phyloP scores from a whole-genome alignment of 2,888 invertebrate genomes.

The Acanthococcus lagerstroemiae region DNA sequence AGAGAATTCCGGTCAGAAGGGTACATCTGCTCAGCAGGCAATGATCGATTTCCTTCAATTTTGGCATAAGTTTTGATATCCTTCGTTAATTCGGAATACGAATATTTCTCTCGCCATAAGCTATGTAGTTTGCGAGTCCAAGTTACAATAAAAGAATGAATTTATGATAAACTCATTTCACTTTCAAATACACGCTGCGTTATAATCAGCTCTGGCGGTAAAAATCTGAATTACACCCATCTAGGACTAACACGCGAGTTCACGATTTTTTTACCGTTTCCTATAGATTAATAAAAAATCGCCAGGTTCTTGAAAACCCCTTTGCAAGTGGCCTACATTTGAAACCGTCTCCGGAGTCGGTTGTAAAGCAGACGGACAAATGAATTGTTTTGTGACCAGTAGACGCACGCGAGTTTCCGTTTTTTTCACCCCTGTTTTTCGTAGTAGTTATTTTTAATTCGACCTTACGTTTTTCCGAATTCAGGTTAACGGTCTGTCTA shows the following conservation, averaged over 20 bases:
- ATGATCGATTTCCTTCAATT: no score
- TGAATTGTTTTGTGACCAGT: constrained; percentile 15
- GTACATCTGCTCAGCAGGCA: no score
- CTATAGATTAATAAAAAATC: constrained; percentile 11
- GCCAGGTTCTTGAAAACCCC: background rate
- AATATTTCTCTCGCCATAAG: no score
- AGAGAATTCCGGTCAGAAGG: no score
- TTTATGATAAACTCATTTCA: no score
- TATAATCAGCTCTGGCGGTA: no score
- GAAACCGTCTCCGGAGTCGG: background rate
- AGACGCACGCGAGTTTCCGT: constrained; percentile 15
- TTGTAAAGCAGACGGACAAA: constrained; percentile 15
- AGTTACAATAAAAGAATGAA: no score
- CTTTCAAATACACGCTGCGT: no score
- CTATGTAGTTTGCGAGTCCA: no score
- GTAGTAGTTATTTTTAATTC: background rate
- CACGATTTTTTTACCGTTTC: background rate
- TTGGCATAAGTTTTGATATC: no score
- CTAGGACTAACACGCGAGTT: background rate
- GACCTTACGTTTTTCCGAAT: constrained; percentile 1
- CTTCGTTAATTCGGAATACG: no score
- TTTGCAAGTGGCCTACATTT: constrained; percentile 3
- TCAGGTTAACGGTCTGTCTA: constrained; percentile 14
- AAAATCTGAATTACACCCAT: no score
- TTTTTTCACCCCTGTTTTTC: background rate